phyloP scores from a whole-genome alignment of 2,888 invertebrate genomes.

The Parthenolecanium corni region DNA sequence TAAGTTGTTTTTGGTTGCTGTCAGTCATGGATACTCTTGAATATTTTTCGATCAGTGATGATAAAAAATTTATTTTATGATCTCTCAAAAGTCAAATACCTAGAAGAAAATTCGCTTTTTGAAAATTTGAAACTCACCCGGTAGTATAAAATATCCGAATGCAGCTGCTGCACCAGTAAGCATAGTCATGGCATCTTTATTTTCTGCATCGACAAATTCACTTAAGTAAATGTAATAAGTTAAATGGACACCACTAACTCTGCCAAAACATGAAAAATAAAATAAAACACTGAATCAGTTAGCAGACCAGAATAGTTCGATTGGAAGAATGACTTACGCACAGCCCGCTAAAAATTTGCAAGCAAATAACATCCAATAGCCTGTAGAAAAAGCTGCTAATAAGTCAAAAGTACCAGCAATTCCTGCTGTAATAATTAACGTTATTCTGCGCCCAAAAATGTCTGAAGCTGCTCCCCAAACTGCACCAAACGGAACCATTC shows the following conservation, averaged over 20 bases:
- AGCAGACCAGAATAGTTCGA: not conserved
- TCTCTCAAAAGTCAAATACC: no score
- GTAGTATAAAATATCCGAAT: slow-evolving; percentile 46
- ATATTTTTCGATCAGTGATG: no score
- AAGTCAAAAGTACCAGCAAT: slow-evolving; percentile 53
- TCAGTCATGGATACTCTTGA: no score
- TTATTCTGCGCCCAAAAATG: slow-evolving; percentile 54
- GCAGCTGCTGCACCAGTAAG: slow-evolving; percentile 54
- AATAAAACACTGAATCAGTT: not conserved
- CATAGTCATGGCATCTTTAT: slow-evolving; percentile 53
- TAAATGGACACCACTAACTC: slow-evolving; percentile 59
- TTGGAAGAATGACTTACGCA: slow-evolving; percentile 47
- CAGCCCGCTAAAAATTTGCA: slow-evolving; percentile 61
- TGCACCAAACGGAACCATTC: slow-evolving; percentile 63
- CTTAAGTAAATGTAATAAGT: slow-evolving; percentile 59
- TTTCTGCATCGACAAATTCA: slow-evolving; percentile 56
- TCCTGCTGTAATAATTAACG: slow-evolving; percentile 55
- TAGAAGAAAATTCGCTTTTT: not conserved
- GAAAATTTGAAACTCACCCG: slow-evolving; percentile 36
- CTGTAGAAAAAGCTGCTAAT: slow-evolving; percentile 52
- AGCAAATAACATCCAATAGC: slow-evolving; percentile 51
- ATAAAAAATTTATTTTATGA: no score
- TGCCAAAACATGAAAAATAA: slow-evolving; percentile 41
- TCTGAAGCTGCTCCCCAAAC: slow-evolving; percentile 69
- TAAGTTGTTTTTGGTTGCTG: no score